Percentiles rank a stretch among this genome's conserved stretches.
Conservation (phyloP, 1,140 invertebrate species). For the Drosophila navojoa region DNA sequence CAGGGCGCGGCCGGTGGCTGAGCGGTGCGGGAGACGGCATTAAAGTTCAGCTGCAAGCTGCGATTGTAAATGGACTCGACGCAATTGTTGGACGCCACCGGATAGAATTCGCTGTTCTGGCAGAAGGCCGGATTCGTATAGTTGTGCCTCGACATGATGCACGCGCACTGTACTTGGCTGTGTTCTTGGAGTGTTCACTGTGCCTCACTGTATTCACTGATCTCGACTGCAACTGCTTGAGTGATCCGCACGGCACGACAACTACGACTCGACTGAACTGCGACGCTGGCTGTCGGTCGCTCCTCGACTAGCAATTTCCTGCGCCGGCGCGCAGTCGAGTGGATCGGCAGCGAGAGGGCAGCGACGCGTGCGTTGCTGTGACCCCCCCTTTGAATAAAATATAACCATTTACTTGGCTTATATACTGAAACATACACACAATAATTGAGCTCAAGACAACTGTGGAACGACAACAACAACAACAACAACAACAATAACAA, state of each 20-base stretch:
- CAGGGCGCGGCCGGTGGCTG: slow-evolving; percentile 82
- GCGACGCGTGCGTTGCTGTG: slow-evolving; percentile 38
- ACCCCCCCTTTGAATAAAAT: slow-evolving; percentile 19
- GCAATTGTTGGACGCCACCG: slow-evolving; percentile 56
- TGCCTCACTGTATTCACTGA: slow-evolving; percentile 11
- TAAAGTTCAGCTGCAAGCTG: slow-evolving; percentile 68
- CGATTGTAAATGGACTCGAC: slow-evolving; percentile 78
- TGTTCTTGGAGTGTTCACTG: slow-evolving; percentile 6
- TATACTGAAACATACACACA: slow-evolving; percentile 37
- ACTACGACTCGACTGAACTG: slow-evolving; percentile 67
- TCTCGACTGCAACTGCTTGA: background rate
- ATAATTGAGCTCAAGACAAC: slow-evolving; percentile 64
- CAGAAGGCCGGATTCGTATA: slow-evolving; percentile 92
- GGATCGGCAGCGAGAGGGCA: slow-evolving; percentile 58
- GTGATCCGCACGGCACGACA: slow-evolving; percentile 50
- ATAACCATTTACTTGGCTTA: slow-evolving; percentile 42
- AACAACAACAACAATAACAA: slow-evolving; percentile 3
- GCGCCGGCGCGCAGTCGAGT: slow-evolving; percentile 76
- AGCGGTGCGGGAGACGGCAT: slow-evolving; percentile 69
- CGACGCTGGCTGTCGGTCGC: slow-evolving; percentile 35
- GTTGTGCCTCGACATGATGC: slow-evolving; percentile 84
- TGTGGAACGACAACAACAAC: slow-evolving; percentile 29
- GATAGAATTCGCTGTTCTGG: slow-evolving; percentile 88
- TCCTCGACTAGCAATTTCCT: slow-evolving; percentile 72
- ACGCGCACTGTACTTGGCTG: slow-evolving; percentile 60